Conservation (phyloP, 2,113 vertebrate species). For the Ursus arctos region DNA sequence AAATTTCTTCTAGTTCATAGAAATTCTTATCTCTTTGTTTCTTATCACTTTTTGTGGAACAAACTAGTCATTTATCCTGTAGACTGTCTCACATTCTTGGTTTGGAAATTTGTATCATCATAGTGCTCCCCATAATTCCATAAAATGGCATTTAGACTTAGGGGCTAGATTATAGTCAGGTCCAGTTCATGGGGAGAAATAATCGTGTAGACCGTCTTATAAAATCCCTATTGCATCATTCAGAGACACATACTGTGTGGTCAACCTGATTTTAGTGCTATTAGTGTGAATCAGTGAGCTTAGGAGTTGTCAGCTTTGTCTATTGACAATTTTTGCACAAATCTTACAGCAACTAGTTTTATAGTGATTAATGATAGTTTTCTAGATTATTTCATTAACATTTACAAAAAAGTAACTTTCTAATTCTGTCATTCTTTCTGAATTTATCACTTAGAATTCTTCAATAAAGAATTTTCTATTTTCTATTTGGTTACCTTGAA, state of each 20-base stretch:
- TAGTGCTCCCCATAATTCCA: rapidly evolving
- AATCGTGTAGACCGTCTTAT: background rate
- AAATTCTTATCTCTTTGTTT: background rate
- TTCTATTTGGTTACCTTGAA: background rate
- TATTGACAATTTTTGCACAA: background rate
- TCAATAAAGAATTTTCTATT: background rate
- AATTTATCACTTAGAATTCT: background rate
- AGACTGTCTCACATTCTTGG: background rate
- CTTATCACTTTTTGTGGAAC: background rate
- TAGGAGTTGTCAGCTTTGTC: background rate
- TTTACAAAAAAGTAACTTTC: background rate
- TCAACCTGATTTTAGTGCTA: background rate
- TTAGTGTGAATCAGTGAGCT: background rate
- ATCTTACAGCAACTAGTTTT: background rate
- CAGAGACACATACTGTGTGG: background rate
- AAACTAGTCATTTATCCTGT: background rate
- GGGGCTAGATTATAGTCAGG: background rate
- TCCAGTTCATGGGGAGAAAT: background rate
- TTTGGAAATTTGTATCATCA: background rate
- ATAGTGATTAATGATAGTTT: background rate
- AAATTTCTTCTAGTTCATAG: background rate
- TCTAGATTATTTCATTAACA: background rate
- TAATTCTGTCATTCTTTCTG: background rate
- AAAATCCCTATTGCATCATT: background rate
- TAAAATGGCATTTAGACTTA: background rate